Evolutionary conservation across 1,140 invertebrate species (phyloP), one percentile per base, ranked within the genome.

Genomic region (Drosophila repletoides): DNA sequence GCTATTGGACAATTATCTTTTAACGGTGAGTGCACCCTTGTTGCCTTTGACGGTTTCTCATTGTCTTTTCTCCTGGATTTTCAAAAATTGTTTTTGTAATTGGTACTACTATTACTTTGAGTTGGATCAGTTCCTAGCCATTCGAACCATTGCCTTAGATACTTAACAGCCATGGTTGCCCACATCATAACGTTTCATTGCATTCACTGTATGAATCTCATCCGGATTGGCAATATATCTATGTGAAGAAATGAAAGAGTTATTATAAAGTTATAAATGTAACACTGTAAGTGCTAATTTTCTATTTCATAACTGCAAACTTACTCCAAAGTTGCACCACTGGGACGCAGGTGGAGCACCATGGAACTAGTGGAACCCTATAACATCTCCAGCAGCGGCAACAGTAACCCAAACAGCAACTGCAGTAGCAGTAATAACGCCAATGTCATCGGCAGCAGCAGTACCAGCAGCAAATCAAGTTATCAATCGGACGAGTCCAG

Each of bases 351-450:
- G 76, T 95, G 93, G 92, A 96, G 95, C 76, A 95, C 93, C 83
- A 96, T 96, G 84, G 95, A 96, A 91, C 88, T 96, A 51, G 91
- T n/a, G n/a, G n/a, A n/a, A n/a, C n/a, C n/a, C n/a, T n/a, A n/a
- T n/a, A n/a, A n/a, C n/a, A n/a, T n/a, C n/a, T n/a, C 94, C 14
- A 94, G 94, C 0, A 84, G n/a, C n/a, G n/a, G n/a, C n/a, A n/a
- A n/a, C 52, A 14, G 52, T n/a, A n/a, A 55, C 12, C 22, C 61
- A 5, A 61, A 61, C 15, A 76, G 49, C 14, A 66, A 36, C 22
- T 71, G 24, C 48, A 52, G 36, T 31, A 59, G 38, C 38, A 55
- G n/a, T n/a, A n/a, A n/a, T n/a, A n/a, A n/a, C n/a, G n/a, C 28
- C 17, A 43, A 74, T 74, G 43, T 72, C 26, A 71, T 58, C 31